Evolutionary conservation across 2,888 invertebrate genomes (phyloP), one percentile per base, ranked within the genome.

Genomic region (Serripes groenlandicus): DNA sequence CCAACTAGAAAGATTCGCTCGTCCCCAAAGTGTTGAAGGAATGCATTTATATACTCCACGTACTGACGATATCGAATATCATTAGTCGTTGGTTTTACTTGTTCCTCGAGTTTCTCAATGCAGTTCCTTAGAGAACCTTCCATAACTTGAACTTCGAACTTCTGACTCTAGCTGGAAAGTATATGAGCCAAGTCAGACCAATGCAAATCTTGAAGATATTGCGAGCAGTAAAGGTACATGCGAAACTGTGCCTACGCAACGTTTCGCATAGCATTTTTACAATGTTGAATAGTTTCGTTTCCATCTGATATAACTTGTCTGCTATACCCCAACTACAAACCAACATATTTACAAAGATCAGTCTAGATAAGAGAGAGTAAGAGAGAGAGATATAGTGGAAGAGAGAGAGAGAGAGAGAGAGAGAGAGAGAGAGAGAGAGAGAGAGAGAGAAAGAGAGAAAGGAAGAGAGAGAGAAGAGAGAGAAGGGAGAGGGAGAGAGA

Each of bases 31-130:
- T 66, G 66, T 37, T 26, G 23, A 21, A 66, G 37, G 34, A 66
- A 66, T 1, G 9, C 76, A 58, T 83, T 83, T 23, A 74, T 70
- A 35, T 72, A 77, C 7, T 66, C 60, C 0, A 77, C 77, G 30
- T 79, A 83, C 2, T 56, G 30, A 15, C 37, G 21, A 62, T 69
- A 52, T 2, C 74, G 73, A 3, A 42, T 62, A 54, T 83, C 79
- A 32, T 79, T 77, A 15, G 32, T 49, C 4, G n/a, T 30, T 28
- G 78, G 83, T 58, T 60, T 42, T 5, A 76, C 75, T n/a, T 77
- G 70, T 18, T 70, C 70, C 11, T 70, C 54, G 5, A 81, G 42
- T n/a, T n/a, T 34, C 11, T n/a, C 4, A 15, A 66, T 18, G 37
- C 34, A 66, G 7, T 18, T 42, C 42, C 7, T 42, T 42, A 7